A percentile compares a stretch with the other conserved stretches of the same genome.
These are phyloP conservation scores for Oryzias javanicus DNA, from an alignment of 2,113 vertebrate species.

Conservation along the genomic window DNA sequence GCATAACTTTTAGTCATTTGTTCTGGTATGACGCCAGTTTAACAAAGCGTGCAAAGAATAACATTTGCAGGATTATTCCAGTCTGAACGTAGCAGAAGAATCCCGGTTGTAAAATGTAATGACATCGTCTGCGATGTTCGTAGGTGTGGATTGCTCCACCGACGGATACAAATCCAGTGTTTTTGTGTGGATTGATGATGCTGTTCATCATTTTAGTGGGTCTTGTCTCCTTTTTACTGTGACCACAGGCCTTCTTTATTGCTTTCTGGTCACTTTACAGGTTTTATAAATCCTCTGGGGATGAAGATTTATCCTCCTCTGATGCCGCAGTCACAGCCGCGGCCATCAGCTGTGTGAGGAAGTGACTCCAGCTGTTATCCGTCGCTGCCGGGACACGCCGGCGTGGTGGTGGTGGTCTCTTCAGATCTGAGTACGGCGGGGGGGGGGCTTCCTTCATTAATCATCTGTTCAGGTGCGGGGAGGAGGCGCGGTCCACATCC, in stretches of 20 bases:
- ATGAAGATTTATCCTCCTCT: conserved; percentile 47
- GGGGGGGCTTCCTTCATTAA: conserved; percentile 32
- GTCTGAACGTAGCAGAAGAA: too few relatives aligned
- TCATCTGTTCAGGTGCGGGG: conserved; percentile 14
- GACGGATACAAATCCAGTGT: too few relatives aligned
- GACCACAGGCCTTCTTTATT: conserved; percentile 41
- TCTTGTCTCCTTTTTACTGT: conserved; percentile 30
- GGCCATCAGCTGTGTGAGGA: neutral
- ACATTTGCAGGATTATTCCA: too few relatives aligned
- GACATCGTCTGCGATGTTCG: too few relatives aligned
- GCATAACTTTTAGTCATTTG: too few relatives aligned
- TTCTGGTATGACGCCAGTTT: too few relatives aligned
- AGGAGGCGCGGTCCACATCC: conserved; percentile 2
- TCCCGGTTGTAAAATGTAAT: too few relatives aligned
- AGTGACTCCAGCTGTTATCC: conserved; percentile 11
- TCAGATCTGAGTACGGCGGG: conserved; percentile 29
- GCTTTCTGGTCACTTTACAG: conserved; percentile 24
- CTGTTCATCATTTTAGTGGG: conserved; percentile 28
- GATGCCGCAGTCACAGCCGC: conserved; percentile 9
- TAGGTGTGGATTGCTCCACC: too few relatives aligned
- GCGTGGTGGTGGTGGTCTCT: conserved; percentile 7
- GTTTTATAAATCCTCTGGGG: conserved; percentile 32
- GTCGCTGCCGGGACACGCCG: conserved; percentile 21
- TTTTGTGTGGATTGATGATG: conserved; percentile 5
- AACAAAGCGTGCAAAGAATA: too few relatives aligned